phyloP scores from a whole-genome alignment of 2,113 vertebrate species.

The Lanius collurio region DNA sequence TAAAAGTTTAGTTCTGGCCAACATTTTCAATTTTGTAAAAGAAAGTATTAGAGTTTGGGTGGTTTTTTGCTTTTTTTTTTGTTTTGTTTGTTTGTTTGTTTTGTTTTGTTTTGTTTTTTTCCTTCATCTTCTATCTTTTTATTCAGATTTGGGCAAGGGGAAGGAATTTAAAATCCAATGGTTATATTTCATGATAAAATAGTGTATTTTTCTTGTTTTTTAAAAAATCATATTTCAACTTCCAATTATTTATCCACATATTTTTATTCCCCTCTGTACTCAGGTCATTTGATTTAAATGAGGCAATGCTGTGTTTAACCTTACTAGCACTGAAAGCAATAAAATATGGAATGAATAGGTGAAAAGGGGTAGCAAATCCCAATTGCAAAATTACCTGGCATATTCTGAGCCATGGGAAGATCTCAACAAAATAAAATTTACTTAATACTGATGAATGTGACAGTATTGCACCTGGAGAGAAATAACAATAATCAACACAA shows the following conservation, averaged over 20 bases:
- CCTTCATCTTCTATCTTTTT: background rate
- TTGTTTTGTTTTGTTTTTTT: background rate
- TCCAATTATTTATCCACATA: background rate
- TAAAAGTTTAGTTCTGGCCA: background rate
- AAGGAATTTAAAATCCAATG: background rate
- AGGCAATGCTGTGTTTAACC: background rate
- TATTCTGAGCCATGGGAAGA: background rate
- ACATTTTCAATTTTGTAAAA: background rate
- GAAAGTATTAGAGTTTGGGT: background rate
- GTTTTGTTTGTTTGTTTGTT: background rate
- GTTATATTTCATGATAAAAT: background rate
- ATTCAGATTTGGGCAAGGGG: background rate
- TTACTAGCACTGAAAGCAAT: background rate
- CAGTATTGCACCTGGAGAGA: background rate
- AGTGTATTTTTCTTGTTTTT: background rate
- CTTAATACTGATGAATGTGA: conserved; percentile 37
- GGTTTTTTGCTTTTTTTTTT: background rate
- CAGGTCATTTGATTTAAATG: background rate
- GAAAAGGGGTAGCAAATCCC: background rate
- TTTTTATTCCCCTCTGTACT: background rate
- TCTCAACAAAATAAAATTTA: conserved; percentile 5
- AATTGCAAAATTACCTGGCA: background rate
- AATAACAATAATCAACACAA: background rate
- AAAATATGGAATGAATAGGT: background rate
- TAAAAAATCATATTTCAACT: background rate